These are phyloP conservation scores for Girardinichthys multiradiatus DNA, from an alignment of 2,113 vertebrate species.

Conservation along the genomic window DNA sequence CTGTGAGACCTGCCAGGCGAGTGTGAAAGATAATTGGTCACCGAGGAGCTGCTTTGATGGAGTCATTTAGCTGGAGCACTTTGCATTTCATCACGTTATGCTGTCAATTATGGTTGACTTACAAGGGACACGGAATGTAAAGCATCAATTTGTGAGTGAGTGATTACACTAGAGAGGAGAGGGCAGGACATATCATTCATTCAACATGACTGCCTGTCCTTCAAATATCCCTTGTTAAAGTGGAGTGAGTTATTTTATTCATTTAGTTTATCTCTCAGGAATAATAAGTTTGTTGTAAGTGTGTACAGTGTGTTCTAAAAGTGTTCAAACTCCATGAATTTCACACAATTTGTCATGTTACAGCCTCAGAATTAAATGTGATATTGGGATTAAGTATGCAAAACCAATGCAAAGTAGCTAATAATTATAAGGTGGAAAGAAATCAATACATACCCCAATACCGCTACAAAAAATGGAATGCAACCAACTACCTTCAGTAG, in stretches of 20 bases:
- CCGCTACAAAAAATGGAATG: no score
- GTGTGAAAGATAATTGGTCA: constrained; percentile 73
- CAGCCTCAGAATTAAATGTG: neutral
- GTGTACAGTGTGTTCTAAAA: neutral
- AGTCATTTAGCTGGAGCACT: constrained; percentile 72
- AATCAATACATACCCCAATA: neutral
- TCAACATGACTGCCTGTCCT: constrained; percentile 69
- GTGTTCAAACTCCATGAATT: neutral
- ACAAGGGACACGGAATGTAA: constrained; percentile 68
- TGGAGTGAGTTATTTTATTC: constrained; percentile 63
- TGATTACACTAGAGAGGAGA: constrained; percentile 70
- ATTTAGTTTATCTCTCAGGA: constrained; percentile 58
- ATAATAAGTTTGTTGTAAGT: constrained; percentile 5
- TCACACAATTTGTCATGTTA: neutral
- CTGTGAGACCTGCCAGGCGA: constrained; percentile 44
- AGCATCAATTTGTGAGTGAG: constrained; percentile 70
- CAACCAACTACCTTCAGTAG: no score
- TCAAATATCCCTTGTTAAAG: constrained; percentile 69
- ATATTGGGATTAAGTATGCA: neutral
- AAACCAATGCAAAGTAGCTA: neutral
- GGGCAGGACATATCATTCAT: constrained; percentile 71
- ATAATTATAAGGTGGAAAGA: neutral
- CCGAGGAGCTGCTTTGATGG: constrained; percentile 65
- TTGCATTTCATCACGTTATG: constrained; percentile 76
- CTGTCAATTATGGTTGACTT: constrained; percentile 79